Evolutionary conservation across 2,888 invertebrate genomes (phyloP), one percentile per base, ranked within the genome.

Genomic region (Ormyrus thymus): DNA sequence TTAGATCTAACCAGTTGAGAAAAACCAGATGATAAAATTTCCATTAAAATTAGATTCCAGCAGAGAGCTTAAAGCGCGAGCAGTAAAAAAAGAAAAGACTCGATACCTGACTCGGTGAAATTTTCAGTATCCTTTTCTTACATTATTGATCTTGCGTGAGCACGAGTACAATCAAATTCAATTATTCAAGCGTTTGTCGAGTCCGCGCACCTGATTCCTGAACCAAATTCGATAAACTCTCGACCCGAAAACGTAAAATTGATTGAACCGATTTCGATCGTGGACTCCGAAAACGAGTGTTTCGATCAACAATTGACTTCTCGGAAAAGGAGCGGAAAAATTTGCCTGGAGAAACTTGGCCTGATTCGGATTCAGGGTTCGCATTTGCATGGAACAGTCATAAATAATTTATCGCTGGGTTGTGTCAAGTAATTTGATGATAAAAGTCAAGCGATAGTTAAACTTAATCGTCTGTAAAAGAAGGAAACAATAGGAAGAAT

Each of bases 101-200:
- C 29, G 29, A 29, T 29, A 29, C 29, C 4, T 29, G 29, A 29
- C 29, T 29, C 29, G 1, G 29, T 29, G 29, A 29, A 29, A 29
- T 3, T 29, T 29, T 29, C 29, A 29, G 29, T 29, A 29, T 29
- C 29, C 29, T 29, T 29, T 29, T 29, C 29, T 29, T 29, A 58
- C 74, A 80, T 76, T 76, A 72, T 76, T 76, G 29, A 79, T 71
- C 10, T 55, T 7, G 46, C 13, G 15, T 58, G 13, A 53, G 64
- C 69, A 29, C 29, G 51, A 13, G 43, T 61, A 58, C 70, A 77
- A 78, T 80, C 80, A 80, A 80, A 77, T 74, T 80, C 50, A 74
- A 74, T 78, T 80, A 80, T 80, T 80, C 69, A 73, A 11, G n/a
- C 11, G 13, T 15, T n/a, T 0, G 11, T 59, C n/a, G 53, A 59